phyloP scores from a whole-genome alignment of 2,888 invertebrate species.

The Tromatobia lineatoria region DNA sequence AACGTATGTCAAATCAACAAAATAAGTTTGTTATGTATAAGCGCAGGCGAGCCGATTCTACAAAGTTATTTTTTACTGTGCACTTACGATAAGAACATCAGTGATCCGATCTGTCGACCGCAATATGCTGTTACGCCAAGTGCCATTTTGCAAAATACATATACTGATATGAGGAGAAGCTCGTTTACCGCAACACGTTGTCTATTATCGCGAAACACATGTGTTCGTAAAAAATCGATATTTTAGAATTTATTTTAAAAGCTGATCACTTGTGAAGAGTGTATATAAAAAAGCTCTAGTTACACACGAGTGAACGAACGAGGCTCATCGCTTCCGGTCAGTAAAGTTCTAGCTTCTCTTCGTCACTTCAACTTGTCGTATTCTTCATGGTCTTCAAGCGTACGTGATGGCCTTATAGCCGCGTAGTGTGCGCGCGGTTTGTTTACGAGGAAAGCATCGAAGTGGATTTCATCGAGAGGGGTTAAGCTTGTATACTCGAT shows the following conservation, averaged over 20 bases:
- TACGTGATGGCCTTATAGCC: constrained; percentile 60
- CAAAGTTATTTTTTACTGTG: no score
- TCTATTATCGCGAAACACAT: constrained; percentile 25
- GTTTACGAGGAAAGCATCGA: constrained; percentile 79
- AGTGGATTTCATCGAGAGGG: constrained; percentile 73
- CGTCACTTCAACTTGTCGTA: constrained; percentile 51
- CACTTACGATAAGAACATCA: neutral
- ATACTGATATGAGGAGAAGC: neutral
- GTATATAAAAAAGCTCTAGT: constrained; percentile 25
- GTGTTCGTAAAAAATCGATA: constrained; percentile 48
- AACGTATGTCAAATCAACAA: no score
- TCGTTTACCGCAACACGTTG: neutral
- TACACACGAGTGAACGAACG: constrained; percentile 51
- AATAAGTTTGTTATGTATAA: no score
- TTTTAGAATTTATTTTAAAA: constrained; percentile 55
- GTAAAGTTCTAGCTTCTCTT: constrained; percentile 57
- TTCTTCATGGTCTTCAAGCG: constrained; percentile 59
- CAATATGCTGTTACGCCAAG: neutral
- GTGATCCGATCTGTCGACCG: constrained; percentile 15
- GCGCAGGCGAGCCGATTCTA: no score
- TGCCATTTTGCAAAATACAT: constrained; percentile 5
- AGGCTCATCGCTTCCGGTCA: constrained; percentile 65
- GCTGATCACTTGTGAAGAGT: constrained; percentile 41
- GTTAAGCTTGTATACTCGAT: constrained; percentile 46
- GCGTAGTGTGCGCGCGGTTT: constrained; percentile 73